These are phyloP conservation scores for Oenanthe melanoleuca DNA, from an alignment of 2,113 vertebrate genomes.

Conservation along the genomic window DNA sequence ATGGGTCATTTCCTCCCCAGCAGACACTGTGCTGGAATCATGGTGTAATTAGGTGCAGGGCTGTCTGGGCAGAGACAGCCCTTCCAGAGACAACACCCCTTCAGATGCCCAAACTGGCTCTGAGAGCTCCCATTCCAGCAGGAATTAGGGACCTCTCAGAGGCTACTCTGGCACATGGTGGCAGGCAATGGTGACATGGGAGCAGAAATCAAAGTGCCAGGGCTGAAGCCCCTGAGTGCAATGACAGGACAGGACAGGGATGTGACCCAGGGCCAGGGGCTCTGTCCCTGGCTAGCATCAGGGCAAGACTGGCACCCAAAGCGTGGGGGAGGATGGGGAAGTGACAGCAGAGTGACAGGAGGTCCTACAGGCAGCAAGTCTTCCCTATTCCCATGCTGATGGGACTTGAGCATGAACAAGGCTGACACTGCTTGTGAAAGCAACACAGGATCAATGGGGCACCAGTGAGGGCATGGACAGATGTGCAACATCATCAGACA, in stretches of 20 bases:
- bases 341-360: neutral
- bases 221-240: neutral
- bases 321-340: rapidly evolving
- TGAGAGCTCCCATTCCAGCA: neutral
- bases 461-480: neutral
- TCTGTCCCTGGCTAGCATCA: neutral
- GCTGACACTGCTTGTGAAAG: neutral
- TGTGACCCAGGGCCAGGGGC: neutral
- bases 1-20: neutral
- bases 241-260: neutral
- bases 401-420: neutral
- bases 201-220: neutral
- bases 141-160: neutral
- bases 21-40: neutral
- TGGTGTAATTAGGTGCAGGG: neutral
- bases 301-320: neutral
- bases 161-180: neutral
- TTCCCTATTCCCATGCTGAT: neutral
- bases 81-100: neutral
- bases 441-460: neutral
- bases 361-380: neutral
- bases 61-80: neutral
- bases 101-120: neutral
- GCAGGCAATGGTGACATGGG: neutral
- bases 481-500: neutral